A percentile compares a stretch with the other conserved stretches of the same genome.
These are phyloP conservation scores for Andrena haemorrhoa DNA, from an alignment of 2,888 invertebrate species.

Conservation along the genomic window DNA sequence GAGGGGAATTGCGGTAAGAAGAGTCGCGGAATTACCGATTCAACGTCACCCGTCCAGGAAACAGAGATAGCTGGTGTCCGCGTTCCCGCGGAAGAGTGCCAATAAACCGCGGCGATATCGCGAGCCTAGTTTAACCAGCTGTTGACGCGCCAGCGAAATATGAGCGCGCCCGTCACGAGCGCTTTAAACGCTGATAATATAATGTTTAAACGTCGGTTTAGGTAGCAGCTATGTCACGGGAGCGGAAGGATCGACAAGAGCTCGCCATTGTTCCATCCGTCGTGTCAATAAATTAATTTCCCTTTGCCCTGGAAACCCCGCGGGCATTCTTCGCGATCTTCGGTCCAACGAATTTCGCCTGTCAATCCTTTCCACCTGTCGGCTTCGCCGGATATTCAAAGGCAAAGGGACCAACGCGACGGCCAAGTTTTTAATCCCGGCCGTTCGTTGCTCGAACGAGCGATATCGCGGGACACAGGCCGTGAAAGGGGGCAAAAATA, in stretches of 20 bases:
- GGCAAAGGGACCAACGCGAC: slow-evolving; percentile 11
- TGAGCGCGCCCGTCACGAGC: slow-evolving; percentile 17
- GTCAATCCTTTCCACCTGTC: slow-evolving; percentile 41
- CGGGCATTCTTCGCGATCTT: slow-evolving; percentile 19
- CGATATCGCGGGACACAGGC: not conserved
- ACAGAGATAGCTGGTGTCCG: not conserved
- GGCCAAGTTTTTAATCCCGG: not conserved
- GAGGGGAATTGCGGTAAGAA: slow-evolving; percentile 8
- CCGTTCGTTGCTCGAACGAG: not conserved
- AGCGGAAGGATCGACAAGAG: not conserved
- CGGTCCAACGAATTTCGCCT: slow-evolving; percentile 1
- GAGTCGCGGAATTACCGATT: not conserved
- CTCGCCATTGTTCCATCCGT: not conserved
- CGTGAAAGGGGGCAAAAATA: not conserved
- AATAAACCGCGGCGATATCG: slow-evolving; percentile 45
- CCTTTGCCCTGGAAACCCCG: not conserved
- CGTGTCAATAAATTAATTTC: slow-evolving; percentile 32
- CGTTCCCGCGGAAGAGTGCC: slow-evolving; percentile 35
- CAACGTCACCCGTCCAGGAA: slow-evolving; percentile 1
- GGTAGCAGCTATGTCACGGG: not conserved
- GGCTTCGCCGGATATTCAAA: slow-evolving; percentile 15
- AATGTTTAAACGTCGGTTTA: slow-evolving; percentile 41
- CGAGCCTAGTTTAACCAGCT: slow-evolving; percentile 41
- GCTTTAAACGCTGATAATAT: slow-evolving; percentile 32
- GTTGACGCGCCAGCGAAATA: slow-evolving; percentile 39